These are phyloP conservation scores for Botrylloides violaceus DNA, from an alignment of 23 tunicate genomes.

Conservation along the genomic window DNA sequence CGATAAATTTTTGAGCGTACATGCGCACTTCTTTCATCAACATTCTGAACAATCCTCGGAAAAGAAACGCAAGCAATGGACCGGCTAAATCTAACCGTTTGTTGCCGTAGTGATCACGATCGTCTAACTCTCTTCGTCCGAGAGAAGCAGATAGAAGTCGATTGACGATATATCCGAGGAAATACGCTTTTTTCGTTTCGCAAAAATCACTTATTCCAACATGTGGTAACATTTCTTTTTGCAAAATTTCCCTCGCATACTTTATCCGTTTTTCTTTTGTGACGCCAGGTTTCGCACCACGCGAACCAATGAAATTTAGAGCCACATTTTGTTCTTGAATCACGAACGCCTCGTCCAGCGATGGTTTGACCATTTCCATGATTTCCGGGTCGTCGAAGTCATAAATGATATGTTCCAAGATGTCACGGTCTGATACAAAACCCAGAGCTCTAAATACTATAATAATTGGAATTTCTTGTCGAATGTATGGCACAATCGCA, in stretches of 20 bases:
- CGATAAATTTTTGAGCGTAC: conserved; percentile 97
- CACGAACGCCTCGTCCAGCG: conserved; percentile 97
- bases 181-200: conserved; percentile 99
- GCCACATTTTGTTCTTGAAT: conserved; percentile 99
- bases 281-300: conserved; percentile 99
- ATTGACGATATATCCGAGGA: conserved; percentile 99
- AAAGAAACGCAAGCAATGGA: conserved; percentile 92
- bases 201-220: conserved; percentile 99
- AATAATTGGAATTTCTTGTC: conserved; percentile 98
- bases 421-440: conserved; percentile 98
- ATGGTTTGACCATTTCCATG: conserved; percentile 99
- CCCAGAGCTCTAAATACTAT: conserved; percentile 99
- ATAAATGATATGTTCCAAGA: conserved; percentile 96
- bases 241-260: conserved; percentile 90
- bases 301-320: conserved; percentile 90
- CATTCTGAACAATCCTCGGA: conserved; percentile 89
- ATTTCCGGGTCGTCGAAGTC: conserved; percentile 99
- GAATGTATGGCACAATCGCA: conserved; percentile 97
- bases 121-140: conserved; percentile 95
- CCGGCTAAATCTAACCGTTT: conserved; percentile 97
- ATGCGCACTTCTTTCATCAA: conserved; percentile 97
- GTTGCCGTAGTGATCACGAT: conserved; percentile 99
- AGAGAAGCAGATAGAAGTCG: conserved; percentile 92
- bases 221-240: conserved; percentile 99
- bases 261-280: conserved; percentile 95